Evolutionary conservation across 1,140 invertebrate genomes (phyloP), one percentile per base, ranked within the genome.

Genomic region (Drosophila truncata): DNA sequence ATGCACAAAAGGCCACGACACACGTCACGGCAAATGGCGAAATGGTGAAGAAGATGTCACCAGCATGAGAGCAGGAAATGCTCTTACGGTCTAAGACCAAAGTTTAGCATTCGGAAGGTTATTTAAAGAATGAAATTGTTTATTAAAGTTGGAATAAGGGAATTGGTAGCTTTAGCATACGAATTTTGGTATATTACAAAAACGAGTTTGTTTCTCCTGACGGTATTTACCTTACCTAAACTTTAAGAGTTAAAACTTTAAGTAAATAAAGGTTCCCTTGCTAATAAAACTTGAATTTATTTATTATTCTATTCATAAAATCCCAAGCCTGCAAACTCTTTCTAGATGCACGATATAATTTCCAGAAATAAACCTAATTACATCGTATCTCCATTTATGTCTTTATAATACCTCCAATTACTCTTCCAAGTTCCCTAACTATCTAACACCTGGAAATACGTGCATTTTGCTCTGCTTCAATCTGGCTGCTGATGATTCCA

Each of bases 21-120:
- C 72, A 57, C 37, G 72, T 49, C 60, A 66, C 31, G 35, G 44
- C 25, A 31, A 29, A 35, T 27, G 42, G 47, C 25, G 46, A n/a
- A 47, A 47, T n/a, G 46, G 37, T 37, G 58, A 71, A 66, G 47
- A 61, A 78, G 71, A 72, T 86, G 78, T 85, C 78, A 69, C 73
- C 42, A 65, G 60, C 49, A 46, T 42, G 42, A 31, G 50, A 41
- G 39, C 31, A 57, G n/a, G 61, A 49, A 41, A 41, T 14, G 16
- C 18, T 46, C 37, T 39, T 33, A 33, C 33, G n/a, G 9, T 35
- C 54, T 60, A 60, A 62, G 60, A 27, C 31, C 10, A 50, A 31
- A 29, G 8, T 59, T n/a, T 41, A 23, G 52, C 23, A 29, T 20
- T 10, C 18, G 14, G 4, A 61, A 64, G 58, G 11, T 16, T 20